Evolutionary conservation across 2,888 invertebrate species (phyloP), one percentile per base, ranked within the genome.

Genomic region (Luffia ferchaultella): DNA sequence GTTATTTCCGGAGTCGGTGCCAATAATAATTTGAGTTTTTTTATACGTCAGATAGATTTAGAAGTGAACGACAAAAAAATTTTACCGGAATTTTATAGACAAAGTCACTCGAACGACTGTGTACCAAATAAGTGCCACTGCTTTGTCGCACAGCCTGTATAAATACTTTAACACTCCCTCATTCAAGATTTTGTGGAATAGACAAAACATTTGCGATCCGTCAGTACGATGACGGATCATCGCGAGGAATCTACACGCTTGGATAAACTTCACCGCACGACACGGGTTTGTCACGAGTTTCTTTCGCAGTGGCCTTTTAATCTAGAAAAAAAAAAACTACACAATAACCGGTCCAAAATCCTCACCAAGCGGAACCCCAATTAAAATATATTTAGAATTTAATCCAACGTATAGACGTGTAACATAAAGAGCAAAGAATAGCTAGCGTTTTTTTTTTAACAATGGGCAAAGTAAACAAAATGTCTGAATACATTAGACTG

Each of bases 301-400:
- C 18, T 18, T 17, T 5, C 19, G 2, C 20, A 18, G 42, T 20
- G 30, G 49, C 17, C 5, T 16, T 30, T 7, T 30, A 7, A 12
- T 30, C 30, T 7, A 3, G 5, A 30, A 48, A 56, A 51, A 50
- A 43, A 52, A 53, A 55, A 53, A 45, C 20, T 2, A 16, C 18
- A 18, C 55, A 53, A 49, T 45, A 52, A 53, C 53, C 53, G 48
- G 46, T 48, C 50, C 53, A 51, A 57, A 57, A 56, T 55, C 50
- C 53, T 46, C 55, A 56, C 60, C 65, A 62, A 62, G 40, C 16
- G 63, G 30, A 30, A 12, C 60, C 52, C 71, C 73, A 76, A 79
- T 79, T 77, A 77, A 73, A 74, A 62, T 60, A 64, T 67, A 69
- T 69, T 78, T 77, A 70, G 61, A 67, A 65, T 59, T 57, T 71